Evolutionary conservation across 2,888 invertebrate species (phyloP).

Genomic region (Nineta flava): DNA sequence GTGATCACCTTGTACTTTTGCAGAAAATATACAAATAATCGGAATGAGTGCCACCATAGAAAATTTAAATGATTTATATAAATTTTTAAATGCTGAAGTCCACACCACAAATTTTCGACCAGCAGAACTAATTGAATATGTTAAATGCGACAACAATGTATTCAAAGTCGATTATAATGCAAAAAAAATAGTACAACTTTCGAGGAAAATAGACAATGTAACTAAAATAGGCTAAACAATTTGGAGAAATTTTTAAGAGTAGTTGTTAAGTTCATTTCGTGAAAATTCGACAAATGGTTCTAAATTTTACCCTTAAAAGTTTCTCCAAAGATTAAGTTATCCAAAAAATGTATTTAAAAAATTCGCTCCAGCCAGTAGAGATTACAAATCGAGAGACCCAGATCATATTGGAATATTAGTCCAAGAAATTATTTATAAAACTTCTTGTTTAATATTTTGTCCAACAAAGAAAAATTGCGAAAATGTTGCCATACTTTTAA

Average conservation of each 20-base stretch:
- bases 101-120: slow-evolving; percentile 81
- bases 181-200: slow-evolving; percentile 35
- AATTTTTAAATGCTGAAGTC: slow-evolving; percentile 66
- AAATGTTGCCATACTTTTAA: slow-evolving; percentile 64
- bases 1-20: slow-evolving; percentile 16
- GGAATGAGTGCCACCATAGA: slow-evolving; percentile 98
- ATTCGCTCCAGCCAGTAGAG: slow-evolving; percentile 43
- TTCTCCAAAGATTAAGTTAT: slow-evolving; percentile 23
- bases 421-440: slow-evolving; percentile 60
- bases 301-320: neutral
- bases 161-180: slow-evolving; percentile 33
- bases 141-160: slow-evolving; percentile 52
- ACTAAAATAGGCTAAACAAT: slow-evolving; percentile 16
- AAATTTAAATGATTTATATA: slow-evolving; percentile 65
- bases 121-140: slow-evolving; percentile 65
- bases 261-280: too few species aligned
- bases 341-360: slow-evolving; percentile 38
- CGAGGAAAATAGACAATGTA: slow-evolving; percentile 33
- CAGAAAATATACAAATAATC: slow-evolving; percentile 64
- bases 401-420: slow-evolving; percentile 68
- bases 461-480: slow-evolving; percentile 86
- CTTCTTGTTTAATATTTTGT: slow-evolving; percentile 81
- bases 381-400: slow-evolving; percentile 50
- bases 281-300: slow-evolving; percentile 41
- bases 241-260: slow-evolving; percentile 7